Percentiles rank a stretch among this genome's conserved stretches.
Evolutionary conservation across 1,140 invertebrate species (phyloP).

Genomic region (Halictus rubicundus): DNA sequence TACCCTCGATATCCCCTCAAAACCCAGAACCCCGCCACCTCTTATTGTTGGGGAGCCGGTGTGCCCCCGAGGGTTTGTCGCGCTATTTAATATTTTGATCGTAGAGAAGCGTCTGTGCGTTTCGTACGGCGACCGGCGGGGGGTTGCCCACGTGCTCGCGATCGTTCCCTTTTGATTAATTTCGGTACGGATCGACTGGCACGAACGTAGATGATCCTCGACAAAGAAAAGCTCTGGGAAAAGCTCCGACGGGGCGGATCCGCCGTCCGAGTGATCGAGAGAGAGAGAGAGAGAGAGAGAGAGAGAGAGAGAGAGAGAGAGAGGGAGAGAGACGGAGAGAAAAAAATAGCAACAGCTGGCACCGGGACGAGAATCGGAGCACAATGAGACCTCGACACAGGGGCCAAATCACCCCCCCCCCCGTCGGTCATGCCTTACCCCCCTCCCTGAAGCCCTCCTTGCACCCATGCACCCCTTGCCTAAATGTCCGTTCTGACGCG

Average conservation of each 20-base stretch:
- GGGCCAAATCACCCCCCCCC: conserved; percentile 25
- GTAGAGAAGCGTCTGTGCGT: conserved; percentile 47
- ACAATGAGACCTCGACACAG: conserved; percentile 47
- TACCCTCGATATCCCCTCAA: conserved; percentile 36
- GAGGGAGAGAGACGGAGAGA: conserved; percentile 2
- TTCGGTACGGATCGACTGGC: conserved; percentile 55
- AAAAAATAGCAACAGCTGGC: conserved; percentile 65
- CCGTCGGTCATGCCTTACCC: neutral
- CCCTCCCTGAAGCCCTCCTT: no score
- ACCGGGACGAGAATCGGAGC: conserved; percentile 53
- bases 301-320: neutral
- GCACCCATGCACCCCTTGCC: no score
- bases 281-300: neutral
- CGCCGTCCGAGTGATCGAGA: neutral
- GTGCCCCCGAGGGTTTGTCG: conserved; percentile 45
- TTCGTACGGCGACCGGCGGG: conserved; percentile 19
- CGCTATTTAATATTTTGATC: conserved; percentile 74
- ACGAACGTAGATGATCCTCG: conserved; percentile 47
- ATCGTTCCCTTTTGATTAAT: conserved; percentile 71
- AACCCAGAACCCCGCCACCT: conserved; percentile 3
- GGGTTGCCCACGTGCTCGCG: conserved; percentile 56
- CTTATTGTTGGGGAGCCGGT: conserved; percentile 39
- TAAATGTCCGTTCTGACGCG: neutral
- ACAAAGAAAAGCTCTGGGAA: conserved; percentile 52
- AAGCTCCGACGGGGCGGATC: conserved; percentile 9